phyloP scores from a whole-genome alignment of 2,113 vertebrate genomes.

The Eclectus roratus region DNA sequence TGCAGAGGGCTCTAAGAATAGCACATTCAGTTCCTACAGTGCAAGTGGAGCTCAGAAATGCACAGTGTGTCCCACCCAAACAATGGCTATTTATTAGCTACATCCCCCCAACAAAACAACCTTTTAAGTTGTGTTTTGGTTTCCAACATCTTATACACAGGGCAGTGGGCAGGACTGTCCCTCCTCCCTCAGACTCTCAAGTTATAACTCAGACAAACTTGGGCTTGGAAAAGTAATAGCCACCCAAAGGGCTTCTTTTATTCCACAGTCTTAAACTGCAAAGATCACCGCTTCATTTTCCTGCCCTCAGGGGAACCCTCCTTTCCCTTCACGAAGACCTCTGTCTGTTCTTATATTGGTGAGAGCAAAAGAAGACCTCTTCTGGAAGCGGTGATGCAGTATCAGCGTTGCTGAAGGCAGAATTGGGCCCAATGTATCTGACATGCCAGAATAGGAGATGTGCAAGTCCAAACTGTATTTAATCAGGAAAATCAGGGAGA shows the following conservation, averaged over 20 bases:
- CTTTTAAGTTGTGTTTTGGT: background rate
- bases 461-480: constrained; percentile 27
- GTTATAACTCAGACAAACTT: background rate
- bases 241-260: background rate
- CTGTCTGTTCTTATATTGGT: background rate
- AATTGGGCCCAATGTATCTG: background rate
- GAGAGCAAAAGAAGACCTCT: background rate
- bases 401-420: background rate
- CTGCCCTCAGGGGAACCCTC: background rate
- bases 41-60: background rate
- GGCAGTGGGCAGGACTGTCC: background rate
- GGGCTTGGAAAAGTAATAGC: background rate
- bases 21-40: background rate
- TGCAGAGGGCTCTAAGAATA: constrained; percentile 44
- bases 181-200: background rate
- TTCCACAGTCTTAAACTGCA: background rate
- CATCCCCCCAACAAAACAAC: background rate
- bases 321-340: background rate
- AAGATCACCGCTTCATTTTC: accelerated
- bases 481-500: constrained; percentile 30
- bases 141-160: background rate
- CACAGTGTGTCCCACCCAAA: background rate
- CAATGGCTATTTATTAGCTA: background rate
- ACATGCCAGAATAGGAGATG: background rate
- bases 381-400: background rate